Evolutionary conservation across 2,113 vertebrate genomes (phyloP), one percentile per base, ranked within the genome.

Genomic region (Candoia aspera): DNA sequence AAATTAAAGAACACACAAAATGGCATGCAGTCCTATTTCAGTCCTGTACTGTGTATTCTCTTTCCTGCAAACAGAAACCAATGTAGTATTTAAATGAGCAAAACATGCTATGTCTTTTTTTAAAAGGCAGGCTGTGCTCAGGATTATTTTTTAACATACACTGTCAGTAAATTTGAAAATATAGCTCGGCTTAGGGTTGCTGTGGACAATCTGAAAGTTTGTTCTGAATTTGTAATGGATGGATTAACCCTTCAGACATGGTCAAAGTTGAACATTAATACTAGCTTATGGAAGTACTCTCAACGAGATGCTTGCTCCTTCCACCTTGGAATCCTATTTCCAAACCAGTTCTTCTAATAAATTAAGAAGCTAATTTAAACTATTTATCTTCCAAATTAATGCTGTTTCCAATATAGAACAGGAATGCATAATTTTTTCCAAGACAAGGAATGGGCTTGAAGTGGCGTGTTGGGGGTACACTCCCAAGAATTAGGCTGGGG

Each of bases 61-160:
- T 98, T 96, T 98, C 98, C 98, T 98, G 98, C 98, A 98, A 98
- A 98, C 98, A 98, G 98, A 98, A 98, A 97, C 93, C 95, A 94
- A 93, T 96, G 46, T 89, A 94, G 37, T 94, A 89, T 93, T 93
- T 42, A 58, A 94, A 94, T 89, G 62, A 84, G 15, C 15, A 90
- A 95, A 87, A 88, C 24, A 1, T 97, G 83, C 94, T 95, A 93
- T 95, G 93, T 86, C 92, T 91, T 60, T 84, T 60, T 84, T 94
- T 91, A 6, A 87, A 84, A 94, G 94, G 95, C 90, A 96, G 95
- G 6, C 91, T 96, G 84, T 91, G 96, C 92, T 94, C 89, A 94
- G 90, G 87, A 94, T 88, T 73, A 42, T 24, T 26, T 88, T 83
- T 46, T 57, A 92, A 93, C 87, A 93, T 91, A 95, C 26, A 85